Base-by-base conservation (phyloP, 2,888 invertebrate species). In the Coenonympha glycerion region DNA sequence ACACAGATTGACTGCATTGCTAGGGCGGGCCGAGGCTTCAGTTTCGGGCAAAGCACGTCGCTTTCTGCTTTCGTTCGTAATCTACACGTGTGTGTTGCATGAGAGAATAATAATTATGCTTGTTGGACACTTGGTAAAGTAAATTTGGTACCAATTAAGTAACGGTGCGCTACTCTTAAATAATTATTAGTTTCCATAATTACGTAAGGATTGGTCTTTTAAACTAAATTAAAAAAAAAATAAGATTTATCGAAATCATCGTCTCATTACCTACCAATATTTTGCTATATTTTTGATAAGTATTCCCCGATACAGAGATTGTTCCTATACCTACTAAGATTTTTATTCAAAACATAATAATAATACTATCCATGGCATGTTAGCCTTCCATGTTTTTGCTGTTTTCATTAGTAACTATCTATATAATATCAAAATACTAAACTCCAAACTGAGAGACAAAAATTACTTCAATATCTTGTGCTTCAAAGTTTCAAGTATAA, bases 41-140 rank as follows among this genome's bases (percentile, higher is more conserved):
- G 66, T 68, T 69, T 65, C 68, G 62, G 57, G 53, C 53, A 47
- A 55, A 62, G 64, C 62, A 62, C 62, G 58, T 55, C 42, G 48
- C 62, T 78, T 78, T 73, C 63, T 70, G 64, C 80, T 81, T 81
- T 52, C 57, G 61, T 46, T 60, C 57, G 61, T 45, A 60, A 57
- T 64, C 60, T 73, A 54, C 60, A 62, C 68, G 61, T 60, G 62
- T 68, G 53, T 64, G 56, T 55, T 58, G 61, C 56, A 62, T 62
- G 59, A 40, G 21, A 49, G 40, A n/a, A n/a, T n/a, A n/a, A n/a
- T n/a, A n/a, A n/a, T n/a, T n/a, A 50, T 49, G 52, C 52, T 52
- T 67, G 59, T 55, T 56, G 56, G 67, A 73, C 73, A 73, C 76
- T 68, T 69, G 48, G 47, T 50, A 21, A 44, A 37, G 41, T 33